A percentile compares a stretch with the other conserved stretches of the same genome.
These are phyloP conservation scores for Anableps anableps DNA, from an alignment of 2,797 vertebrate species.

Conservation along the genomic window DNA sequence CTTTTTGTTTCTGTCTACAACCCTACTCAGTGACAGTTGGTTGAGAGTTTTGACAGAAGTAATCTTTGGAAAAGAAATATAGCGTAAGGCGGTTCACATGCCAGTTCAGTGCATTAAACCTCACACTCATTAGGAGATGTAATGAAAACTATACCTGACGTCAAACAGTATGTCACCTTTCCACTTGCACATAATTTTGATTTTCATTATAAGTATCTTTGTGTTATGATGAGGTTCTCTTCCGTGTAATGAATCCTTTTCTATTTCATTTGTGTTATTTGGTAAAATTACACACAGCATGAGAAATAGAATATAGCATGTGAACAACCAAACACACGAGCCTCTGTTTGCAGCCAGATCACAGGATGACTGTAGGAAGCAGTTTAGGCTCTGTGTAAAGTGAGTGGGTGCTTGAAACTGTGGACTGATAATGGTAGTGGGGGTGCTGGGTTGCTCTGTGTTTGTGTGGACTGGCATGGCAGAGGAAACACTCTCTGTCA, in stretches of 20 bases:
- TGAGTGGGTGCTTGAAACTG: constrained; percentile 33
- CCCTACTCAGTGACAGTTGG: neutral
- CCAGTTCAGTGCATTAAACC: neutral
- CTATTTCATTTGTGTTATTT: constrained; percentile 31
- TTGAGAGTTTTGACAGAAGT: neutral
- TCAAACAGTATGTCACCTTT: neutral
- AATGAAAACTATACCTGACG: constrained; percentile 9
- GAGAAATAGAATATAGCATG: neutral
- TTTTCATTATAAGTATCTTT: constrained; percentile 5
- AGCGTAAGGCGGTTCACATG: neutral
- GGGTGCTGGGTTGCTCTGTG: constrained; percentile 5
- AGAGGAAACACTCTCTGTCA: constrained; percentile 22
- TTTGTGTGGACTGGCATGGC: constrained; percentile 25
- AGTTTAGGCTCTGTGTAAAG: constrained; percentile 24
- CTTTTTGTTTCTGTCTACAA: neutral
- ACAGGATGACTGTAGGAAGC: constrained; percentile 21
- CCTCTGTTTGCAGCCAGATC: constrained; percentile 24
- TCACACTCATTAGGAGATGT: neutral
- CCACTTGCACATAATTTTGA: neutral
- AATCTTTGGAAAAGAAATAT: neutral
- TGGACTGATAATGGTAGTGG: constrained; percentile 17
- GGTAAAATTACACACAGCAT: constrained; percentile 25
- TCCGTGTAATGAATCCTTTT: constrained; percentile 35
- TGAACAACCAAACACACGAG: constrained; percentile 20
- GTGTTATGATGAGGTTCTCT: neutral